Evolutionary conservation across 1,140 invertebrate species (phyloP).

Genomic region (Papilio glaucus): DNA sequence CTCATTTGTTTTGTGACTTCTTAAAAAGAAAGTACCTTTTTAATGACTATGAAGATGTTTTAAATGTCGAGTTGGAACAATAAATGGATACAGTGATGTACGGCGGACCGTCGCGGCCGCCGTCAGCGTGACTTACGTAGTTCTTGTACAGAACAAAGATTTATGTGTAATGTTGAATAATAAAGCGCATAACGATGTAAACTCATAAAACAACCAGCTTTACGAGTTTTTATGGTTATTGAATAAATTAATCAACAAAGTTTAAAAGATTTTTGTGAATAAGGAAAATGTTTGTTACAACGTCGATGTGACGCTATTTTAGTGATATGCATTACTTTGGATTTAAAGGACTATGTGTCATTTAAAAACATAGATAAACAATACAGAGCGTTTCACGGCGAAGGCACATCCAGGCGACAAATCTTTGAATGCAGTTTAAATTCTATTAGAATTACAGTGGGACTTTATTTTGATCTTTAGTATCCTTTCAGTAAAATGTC

Average conservation of each 20-base stretch:
- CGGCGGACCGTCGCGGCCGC: neutral
- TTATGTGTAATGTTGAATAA: neutral
- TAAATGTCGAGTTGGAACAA: constrained; percentile 2
- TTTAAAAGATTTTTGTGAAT: neutral
- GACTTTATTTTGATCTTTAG: too few relatives aligned
- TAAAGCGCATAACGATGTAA: neutral
- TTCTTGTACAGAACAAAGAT: neutral
- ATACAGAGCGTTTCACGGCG: too few relatives aligned
- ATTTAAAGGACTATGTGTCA: too few relatives aligned
- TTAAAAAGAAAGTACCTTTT: constrained; percentile 4
- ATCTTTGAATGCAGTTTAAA: too few relatives aligned
- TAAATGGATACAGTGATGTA: neutral
- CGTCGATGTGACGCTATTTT: neutral
- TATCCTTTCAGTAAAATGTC: too few relatives aligned
- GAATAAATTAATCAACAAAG: neutral
- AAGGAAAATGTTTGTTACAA: neutral
- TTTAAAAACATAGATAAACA: too few relatives aligned
- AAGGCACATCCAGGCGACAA: too few relatives aligned
- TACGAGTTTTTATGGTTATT: neutral
- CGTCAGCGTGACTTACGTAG: neutral
- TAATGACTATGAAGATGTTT: neutral
- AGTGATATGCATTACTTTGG: too few relatives aligned
- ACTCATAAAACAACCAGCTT: neutral
- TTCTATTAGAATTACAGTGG: too few relatives aligned
- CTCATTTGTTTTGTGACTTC: constrained; percentile 42